Evolutionary conservation across 35 echinoderm and acorn worm genomes (phyloP).

Genomic region (Stichopus chloronotus): DNA sequence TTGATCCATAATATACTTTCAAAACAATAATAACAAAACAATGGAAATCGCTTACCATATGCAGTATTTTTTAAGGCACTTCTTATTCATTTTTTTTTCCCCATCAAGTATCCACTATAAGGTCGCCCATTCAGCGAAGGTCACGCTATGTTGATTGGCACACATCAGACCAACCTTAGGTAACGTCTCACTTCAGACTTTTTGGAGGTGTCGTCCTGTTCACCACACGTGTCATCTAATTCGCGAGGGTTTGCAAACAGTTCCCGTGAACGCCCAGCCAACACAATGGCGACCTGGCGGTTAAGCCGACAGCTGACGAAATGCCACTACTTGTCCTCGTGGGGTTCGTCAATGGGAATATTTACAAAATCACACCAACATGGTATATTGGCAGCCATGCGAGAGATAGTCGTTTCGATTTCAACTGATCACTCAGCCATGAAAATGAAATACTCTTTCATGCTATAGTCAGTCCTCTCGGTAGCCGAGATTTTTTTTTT

Average conservation of each 20-base stretch:
- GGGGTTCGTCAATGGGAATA: neutral
- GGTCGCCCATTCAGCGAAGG: neutral
- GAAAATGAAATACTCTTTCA: neutral
- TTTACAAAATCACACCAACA: conserved; percentile 12
- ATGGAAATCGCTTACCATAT: no score
- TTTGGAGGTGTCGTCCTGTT: neutral
- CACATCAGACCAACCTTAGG: neutral
- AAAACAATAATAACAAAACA: no score
- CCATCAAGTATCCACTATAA: no score
- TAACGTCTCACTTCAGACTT: neutral
- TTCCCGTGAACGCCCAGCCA: conserved; percentile 7
- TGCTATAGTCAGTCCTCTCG: no score
- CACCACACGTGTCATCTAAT: neutral
- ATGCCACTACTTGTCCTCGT: neutral
- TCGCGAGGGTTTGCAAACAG: conserved; percentile 9
- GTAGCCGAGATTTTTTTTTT: no score
- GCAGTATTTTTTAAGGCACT: no score
- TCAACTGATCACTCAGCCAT: neutral
- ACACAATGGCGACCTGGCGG: neutral
- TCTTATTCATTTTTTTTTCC: no score
- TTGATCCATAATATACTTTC: no score
- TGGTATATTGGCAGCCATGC: neutral
- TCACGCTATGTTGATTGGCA: neutral
- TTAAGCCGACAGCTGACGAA: neutral
- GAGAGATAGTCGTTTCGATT: neutral